phyloP scores from a whole-genome alignment of 2,888 invertebrate genomes.

The Coleophora deauratella region DNA sequence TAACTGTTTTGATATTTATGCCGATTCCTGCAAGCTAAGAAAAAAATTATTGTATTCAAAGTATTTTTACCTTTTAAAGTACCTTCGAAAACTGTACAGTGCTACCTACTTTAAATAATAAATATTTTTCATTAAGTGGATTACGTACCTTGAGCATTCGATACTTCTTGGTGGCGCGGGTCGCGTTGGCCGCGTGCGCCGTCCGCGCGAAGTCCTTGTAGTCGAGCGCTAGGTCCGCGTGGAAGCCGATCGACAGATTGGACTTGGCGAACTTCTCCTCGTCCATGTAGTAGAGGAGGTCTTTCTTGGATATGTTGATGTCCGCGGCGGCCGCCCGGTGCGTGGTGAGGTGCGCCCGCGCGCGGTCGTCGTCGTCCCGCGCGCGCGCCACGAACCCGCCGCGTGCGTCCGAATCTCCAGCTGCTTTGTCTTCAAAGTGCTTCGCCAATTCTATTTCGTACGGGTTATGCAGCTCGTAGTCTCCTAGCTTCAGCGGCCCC shows the following conservation, averaged over 20 bases:
- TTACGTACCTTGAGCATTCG: neutral
- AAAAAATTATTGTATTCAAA: no score
- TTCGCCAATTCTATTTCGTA: no score
- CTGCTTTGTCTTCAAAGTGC: neutral
- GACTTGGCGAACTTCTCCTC: slow-evolving; percentile 13
- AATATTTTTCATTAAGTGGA: no score
- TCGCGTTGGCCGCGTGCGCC: neutral
- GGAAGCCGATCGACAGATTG: neutral
- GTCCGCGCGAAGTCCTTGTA: neutral
- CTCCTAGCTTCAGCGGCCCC: no score
- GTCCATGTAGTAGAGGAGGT: slow-evolving; percentile 28
- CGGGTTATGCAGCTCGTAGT: no score
- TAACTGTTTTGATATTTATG: no score
- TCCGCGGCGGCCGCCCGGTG: neutral
- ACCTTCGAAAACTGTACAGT: no score
- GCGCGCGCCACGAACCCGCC: neutral
- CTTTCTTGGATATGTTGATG: slow-evolving; percentile 16
- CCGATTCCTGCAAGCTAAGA: no score
- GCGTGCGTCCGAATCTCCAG: neutral
- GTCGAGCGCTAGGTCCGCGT: neutral
- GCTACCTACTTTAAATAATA: no score
- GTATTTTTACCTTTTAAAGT: no score
- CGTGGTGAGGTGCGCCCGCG: neutral
- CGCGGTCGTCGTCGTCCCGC: neutral
- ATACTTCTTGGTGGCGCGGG: neutral